These are phyloP conservation scores for Microplitis demolitor DNA, from an alignment of 1,140 invertebrate genomes.

Conservation along the genomic window DNA sequence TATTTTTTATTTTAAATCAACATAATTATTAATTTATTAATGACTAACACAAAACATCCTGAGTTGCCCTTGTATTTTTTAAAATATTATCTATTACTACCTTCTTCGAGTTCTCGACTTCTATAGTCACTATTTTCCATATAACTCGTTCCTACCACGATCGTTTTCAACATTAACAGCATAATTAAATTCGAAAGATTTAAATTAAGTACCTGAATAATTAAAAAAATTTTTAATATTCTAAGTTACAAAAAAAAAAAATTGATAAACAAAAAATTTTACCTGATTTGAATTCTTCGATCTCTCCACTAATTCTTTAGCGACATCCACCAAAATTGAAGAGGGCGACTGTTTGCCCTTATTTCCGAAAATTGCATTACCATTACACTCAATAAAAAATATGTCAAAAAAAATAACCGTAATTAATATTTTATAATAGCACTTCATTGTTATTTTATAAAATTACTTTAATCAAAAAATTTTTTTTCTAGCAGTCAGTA, in stretches of 20 bases:
- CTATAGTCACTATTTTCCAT: constrained; percentile 64
- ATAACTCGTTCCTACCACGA: constrained; percentile 79
- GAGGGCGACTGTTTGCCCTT: constrained; percentile 20
- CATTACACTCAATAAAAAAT: constrained; percentile 33
- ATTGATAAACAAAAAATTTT: constrained; percentile 18
- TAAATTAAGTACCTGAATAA: constrained; percentile 74
- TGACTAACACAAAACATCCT: too few species aligned
- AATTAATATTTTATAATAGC: constrained; percentile 27
- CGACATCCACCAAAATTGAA: constrained; percentile 66
- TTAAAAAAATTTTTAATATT: constrained; percentile 6
- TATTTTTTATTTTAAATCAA: too few species aligned
- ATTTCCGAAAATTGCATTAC: constrained; percentile 25
- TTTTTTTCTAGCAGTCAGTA: too few species aligned
- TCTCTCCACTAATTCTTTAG: constrained; percentile 69
- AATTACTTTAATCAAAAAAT: background rate
- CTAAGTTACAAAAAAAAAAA: background rate
- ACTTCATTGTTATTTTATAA: constrained; percentile 7
- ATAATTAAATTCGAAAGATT: constrained; percentile 83
- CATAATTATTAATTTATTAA: too few species aligned
- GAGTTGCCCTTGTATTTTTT: too few species aligned
- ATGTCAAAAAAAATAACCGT: constrained; percentile 31
- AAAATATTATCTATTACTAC: constrained; percentile 34
- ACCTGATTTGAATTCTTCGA: constrained; percentile 70
- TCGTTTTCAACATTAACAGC: constrained; percentile 77
- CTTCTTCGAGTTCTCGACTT: constrained; percentile 44